Base-by-base conservation (phyloP, 2,888 invertebrate species). In the Piscicola geometra region DNA sequence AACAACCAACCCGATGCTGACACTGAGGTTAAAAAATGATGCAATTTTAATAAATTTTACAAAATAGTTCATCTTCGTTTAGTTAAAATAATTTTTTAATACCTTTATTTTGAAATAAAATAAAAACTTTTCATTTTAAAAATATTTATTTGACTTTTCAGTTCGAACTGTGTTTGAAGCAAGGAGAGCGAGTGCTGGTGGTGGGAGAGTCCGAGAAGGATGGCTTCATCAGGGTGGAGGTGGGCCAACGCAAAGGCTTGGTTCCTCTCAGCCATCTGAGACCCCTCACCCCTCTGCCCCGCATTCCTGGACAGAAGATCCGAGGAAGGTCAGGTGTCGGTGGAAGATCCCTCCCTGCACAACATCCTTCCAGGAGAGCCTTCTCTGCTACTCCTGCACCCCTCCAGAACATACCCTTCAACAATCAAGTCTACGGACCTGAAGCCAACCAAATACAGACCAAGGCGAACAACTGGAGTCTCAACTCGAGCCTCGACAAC, bases 171-270 rank as follows among this genome's bases (percentile, higher is more conserved):
- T 91, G 93, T 84, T 98, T 99, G 88, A 91, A 91, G 85, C 93
- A 94, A 81, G 98, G 98, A 78, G 96, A 98, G 86, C 91, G 95
- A 82, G 94, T 99, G 85, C 92, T 92, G 85, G 94, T 99, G 36
- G 96, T 93, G 74, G 99, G 99, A 47, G 97, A 98, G 71, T 96
- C 98, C 94, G 99, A 99, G 86, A 97, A 97, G 85, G 99, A 99
- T 85, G 99, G 99, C 79, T 99, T 99, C 89, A 99, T 90, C 88
- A 92, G 94, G 91, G 99, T 96, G 64, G 97, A 98, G 87, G 89
- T 96, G 79, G 92, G 94, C 80, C 96, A 96, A 36, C 90, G 91
- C n/a, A 89, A 93, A 64, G 99, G 99, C 30, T 88, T 99, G 80
- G 98, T 99, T 79, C 99, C 99, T 50, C 96, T 96, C 82, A 99